Conservation (phyloP, 2,797 vertebrate genomes). For the Anguilla megastoma region DNA sequence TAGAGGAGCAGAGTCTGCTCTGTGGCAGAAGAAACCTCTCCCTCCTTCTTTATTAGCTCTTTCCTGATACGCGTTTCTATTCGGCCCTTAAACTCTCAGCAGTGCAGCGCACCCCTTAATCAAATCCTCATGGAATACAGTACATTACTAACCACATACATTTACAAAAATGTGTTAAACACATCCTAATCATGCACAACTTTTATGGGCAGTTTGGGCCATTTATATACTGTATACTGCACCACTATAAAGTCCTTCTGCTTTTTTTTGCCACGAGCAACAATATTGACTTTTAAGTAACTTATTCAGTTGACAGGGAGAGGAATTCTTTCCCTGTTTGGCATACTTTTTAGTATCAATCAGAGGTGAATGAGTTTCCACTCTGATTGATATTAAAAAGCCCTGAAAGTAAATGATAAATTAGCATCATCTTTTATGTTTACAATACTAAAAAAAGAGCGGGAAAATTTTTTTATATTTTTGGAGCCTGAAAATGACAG, state of each 20-base stretch:
- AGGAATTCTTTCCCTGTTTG: not conserved
- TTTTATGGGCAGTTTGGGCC: not conserved
- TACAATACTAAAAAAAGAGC: not conserved
- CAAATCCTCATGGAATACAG: not conserved
- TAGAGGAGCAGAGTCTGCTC: not conserved
- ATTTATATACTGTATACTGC: not conserved
- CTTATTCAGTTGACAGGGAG: not conserved
- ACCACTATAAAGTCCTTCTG: not conserved
- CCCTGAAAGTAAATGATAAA: not conserved
- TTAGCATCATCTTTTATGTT: not conserved
- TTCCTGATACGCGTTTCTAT: not conserved
- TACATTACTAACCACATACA: not conserved
- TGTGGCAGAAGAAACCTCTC: not conserved
- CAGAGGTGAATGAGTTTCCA: not conserved
- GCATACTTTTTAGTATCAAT: no score
- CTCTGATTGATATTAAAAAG: not conserved
- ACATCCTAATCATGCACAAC: not conserved
- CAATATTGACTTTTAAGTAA: not conserved
- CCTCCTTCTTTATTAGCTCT: not conserved
- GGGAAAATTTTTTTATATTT: not conserved
- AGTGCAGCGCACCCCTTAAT: not conserved
- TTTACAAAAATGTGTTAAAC: not conserved
- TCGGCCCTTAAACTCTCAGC: not conserved
- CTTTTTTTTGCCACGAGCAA: not conserved
- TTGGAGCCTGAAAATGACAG: conserved; percentile 33